Conservation (phyloP, 2,113 vertebrate genomes). For the Actinemys pallida region DNA sequence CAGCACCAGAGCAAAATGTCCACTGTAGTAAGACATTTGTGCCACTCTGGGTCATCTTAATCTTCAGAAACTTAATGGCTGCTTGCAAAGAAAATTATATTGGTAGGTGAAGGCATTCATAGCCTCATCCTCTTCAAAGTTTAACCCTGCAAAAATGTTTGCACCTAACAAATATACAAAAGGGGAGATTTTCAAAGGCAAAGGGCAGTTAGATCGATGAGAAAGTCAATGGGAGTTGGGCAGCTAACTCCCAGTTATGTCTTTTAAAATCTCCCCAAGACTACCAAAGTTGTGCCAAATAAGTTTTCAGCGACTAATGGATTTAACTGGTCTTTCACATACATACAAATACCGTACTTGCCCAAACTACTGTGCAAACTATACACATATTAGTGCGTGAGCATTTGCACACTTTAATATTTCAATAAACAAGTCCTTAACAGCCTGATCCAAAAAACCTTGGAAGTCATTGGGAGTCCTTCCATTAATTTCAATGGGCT, state of each 20-base stretch:
- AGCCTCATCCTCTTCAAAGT: background rate
- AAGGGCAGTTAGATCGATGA: background rate
- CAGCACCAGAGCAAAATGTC: background rate
- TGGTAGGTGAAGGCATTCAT: background rate
- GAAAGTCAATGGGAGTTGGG: background rate
- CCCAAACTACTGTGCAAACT: background rate
- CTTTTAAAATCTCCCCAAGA: background rate
- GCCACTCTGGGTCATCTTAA: background rate
- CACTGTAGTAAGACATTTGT: background rate
- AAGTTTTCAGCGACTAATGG: background rate
- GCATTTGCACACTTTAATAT: accelerated
- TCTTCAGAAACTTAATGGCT: background rate
- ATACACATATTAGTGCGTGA: background rate
- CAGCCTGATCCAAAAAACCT: background rate
- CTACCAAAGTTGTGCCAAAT: background rate
- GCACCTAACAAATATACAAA: background rate
- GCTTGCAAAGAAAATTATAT: background rate
- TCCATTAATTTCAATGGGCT: background rate
- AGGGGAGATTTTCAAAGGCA: background rate
- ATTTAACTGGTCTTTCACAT: background rate
- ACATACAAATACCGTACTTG: background rate
- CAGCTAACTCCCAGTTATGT: background rate
- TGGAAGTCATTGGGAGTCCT: background rate
- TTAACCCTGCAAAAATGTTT: background rate
- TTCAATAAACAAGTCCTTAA: background rate